phyloP scores from a whole-genome alignment of 2,888 invertebrate species.

The Amorpha juglandis region DNA sequence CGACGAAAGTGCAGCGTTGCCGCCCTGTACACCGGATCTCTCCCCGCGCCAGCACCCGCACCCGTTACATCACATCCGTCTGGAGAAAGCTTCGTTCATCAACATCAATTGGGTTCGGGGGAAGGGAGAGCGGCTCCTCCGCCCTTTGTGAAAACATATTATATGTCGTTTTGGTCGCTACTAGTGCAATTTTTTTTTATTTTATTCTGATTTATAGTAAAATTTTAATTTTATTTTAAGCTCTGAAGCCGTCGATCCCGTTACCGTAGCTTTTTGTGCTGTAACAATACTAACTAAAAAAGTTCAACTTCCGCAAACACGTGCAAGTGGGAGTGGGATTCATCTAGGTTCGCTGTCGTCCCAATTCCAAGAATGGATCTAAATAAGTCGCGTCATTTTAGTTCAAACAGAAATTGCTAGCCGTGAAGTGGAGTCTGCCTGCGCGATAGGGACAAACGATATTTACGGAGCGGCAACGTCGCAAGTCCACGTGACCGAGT shows the following conservation, averaged over 20 bases:
- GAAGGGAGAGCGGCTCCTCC: constrained; percentile 39
- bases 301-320: constrained; percentile 46
- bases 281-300: neutral
- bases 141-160: constrained; percentile 10
- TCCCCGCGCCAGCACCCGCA: constrained; percentile 51
- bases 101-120: no score
- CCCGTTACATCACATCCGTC: constrained; percentile 78
- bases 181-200: neutral
- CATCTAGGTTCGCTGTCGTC: constrained; percentile 58
- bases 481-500: constrained; percentile 78
- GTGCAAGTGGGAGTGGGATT: constrained; percentile 38
- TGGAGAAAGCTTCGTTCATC: constrained; percentile 79
- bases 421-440: constrained; percentile 64
- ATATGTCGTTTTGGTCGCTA: neutral
- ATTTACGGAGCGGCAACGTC: constrained; percentile 73
- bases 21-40: constrained; percentile 43
- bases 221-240: neutral
- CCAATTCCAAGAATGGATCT: constrained; percentile 74
- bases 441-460: constrained; percentile 65
- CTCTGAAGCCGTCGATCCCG: neutral
- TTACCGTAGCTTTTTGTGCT: neutral
- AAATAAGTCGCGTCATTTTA: constrained; percentile 77
- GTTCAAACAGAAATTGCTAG: constrained; percentile 78
- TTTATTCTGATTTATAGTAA: constrained; percentile 16
- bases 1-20: constrained; percentile 81